Evolutionary conservation across 2,888 invertebrate genomes (phyloP).

Genomic region (Podotricha telesiphe): DNA sequence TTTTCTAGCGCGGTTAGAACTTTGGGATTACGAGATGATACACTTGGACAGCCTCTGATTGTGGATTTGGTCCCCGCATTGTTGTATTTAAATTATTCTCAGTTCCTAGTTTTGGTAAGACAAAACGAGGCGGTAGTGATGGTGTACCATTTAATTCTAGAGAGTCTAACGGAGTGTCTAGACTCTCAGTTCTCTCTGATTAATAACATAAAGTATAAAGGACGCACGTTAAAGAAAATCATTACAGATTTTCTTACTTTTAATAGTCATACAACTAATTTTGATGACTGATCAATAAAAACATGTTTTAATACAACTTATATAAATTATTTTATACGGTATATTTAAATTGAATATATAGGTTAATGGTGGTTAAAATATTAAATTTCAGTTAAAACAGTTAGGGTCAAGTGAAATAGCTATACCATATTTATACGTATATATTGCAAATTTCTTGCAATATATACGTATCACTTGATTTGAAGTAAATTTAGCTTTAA

Average conservation of each 20-base stretch:
- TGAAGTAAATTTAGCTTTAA: constrained; percentile 8
- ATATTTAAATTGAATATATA: constrained; percentile 29
- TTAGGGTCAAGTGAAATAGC: constrained; percentile 34
- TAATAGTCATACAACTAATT: neutral
- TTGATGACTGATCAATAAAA: neutral
- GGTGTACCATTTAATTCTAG: no score
- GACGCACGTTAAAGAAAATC: no score
- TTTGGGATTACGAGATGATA: neutral
- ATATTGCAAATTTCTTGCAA: constrained; percentile 35
- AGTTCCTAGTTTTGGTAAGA: no score
- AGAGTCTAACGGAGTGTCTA: no score
- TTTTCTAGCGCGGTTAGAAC: no score
- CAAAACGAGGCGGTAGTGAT: no score
- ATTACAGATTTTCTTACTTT: no score
- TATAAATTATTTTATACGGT: neutral
- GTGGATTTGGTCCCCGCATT: no score
- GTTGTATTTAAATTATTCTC: no score
- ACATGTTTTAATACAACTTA: neutral
- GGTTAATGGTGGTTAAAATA: constrained; percentile 36
- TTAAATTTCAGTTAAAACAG: constrained; percentile 28
- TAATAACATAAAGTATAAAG: no score
- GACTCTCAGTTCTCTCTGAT: no score
- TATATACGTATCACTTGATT: constrained; percentile 26
- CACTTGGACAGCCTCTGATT: no score
- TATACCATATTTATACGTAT: constrained; percentile 26